Conservation (phyloP, 2,113 vertebrate genomes). For the Otolemur garnettii region DNA sequence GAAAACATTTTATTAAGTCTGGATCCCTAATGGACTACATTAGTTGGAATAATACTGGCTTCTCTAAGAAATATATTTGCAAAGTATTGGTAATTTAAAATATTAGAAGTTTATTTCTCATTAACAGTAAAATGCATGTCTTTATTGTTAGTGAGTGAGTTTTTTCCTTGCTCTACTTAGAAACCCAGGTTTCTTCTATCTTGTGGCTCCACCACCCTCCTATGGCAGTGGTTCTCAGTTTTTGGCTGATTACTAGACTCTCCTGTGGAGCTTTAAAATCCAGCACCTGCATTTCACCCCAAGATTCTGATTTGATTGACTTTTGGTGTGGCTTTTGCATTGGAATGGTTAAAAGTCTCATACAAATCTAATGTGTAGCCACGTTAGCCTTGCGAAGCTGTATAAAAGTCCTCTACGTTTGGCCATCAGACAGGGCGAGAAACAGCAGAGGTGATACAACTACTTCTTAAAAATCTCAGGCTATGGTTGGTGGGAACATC, state of each 20-base stretch:
- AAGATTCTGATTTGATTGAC: not conserved
- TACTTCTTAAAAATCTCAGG: not conserved
- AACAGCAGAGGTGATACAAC: not conserved
- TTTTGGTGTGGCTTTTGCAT: not conserved
- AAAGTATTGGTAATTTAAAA: conserved; percentile 23
- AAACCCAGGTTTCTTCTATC: not conserved
- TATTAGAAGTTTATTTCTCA: not conserved
- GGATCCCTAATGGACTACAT: not conserved
- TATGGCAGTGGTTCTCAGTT: not conserved
- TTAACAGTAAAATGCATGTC: not conserved
- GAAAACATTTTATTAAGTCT: not conserved
- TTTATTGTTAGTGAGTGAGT: not conserved
- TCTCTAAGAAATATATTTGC: not conserved
- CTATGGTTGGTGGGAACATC: not conserved
- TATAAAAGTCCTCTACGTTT: not conserved
- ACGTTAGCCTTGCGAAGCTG: fast-evolving
- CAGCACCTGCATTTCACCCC: not conserved
- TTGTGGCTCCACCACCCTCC: not conserved
- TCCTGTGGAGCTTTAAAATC: not conserved
- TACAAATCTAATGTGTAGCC: not conserved
- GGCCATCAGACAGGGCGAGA: not conserved
- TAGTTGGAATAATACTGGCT: not conserved
- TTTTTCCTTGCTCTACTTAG: not conserved
- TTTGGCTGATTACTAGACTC: not conserved
- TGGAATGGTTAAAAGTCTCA: not conserved